Evolutionary conservation across 2,797 vertebrate species (phyloP).

Genomic region (Luscinia luscinia): DNA sequence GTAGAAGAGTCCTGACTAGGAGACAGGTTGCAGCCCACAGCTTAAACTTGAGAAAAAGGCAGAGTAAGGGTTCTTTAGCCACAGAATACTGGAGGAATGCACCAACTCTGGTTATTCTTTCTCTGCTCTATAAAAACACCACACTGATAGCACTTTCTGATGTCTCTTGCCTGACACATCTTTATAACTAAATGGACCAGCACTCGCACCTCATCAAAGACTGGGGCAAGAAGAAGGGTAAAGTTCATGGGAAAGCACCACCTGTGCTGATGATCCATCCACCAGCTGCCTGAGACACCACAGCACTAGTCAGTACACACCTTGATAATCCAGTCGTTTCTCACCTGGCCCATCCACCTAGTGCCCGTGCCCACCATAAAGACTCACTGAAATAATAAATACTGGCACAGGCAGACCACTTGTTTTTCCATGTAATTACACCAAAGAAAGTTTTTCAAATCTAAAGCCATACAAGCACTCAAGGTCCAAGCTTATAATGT

Average conservation of each 20-base stretch:
- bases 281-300: background rate
- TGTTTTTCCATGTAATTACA: background rate
- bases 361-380: background rate
- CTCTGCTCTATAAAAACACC: background rate
- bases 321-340: background rate
- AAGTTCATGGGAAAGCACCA: background rate
- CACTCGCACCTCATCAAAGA: background rate
- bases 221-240: background rate
- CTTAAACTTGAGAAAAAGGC: background rate
- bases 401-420: background rate
- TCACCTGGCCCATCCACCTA: background rate
- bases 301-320: background rate
- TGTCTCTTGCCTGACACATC: background rate
- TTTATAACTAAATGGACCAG: background rate
- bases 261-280: background rate
- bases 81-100: background rate
- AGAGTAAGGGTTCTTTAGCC: background rate
- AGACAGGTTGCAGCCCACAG: background rate
- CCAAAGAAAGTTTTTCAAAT: background rate
- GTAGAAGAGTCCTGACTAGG: background rate
- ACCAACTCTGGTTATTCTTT: background rate
- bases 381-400: background rate
- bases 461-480: background rate
- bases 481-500: background rate
- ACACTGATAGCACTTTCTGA: background rate